phyloP scores from a whole-genome alignment of 2,888 invertebrate genomes.

The Ochlodes sylvanus region DNA sequence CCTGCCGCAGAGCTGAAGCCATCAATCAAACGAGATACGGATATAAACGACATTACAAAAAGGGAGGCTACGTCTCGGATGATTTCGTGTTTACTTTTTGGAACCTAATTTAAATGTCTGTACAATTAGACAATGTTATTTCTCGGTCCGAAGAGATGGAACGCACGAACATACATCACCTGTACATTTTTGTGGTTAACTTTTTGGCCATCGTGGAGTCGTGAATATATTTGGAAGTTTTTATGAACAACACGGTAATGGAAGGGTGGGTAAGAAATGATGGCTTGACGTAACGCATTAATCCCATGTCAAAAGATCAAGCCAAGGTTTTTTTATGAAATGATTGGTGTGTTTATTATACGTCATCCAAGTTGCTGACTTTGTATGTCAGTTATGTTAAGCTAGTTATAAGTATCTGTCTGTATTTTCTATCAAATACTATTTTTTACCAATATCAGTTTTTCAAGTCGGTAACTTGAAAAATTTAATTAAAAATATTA shows the following conservation, averaged over 20 bases:
- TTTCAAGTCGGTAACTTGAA: no score
- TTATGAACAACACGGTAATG: conserved; percentile 35
- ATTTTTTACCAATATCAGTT: no score
- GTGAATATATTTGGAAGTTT: conserved; percentile 26
- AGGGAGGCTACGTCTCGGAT: conserved; percentile 44
- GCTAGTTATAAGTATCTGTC: no score
- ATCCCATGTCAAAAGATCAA: conserved; percentile 43
- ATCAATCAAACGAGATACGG: conserved; percentile 75
- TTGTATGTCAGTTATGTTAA: no score
- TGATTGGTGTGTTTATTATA: conserved; percentile 12
- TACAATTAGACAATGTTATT: conserved; percentile 35
- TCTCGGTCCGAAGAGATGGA: conserved; percentile 3
- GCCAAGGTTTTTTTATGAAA: conserved; percentile 12
- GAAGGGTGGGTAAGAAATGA: conserved; percentile 50
- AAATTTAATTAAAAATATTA: no score
- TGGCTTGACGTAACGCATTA: conserved; percentile 51
- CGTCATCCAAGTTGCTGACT: no score
- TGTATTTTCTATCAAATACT: no score
- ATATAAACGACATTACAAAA: conserved; percentile 55
- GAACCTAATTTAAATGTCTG: conserved; percentile 37
- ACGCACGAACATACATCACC: conserved; percentile 28
- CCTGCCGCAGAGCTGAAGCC: conserved; percentile 56
- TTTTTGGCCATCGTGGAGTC: conserved; percentile 18
- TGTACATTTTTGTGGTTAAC: conserved; percentile 25
- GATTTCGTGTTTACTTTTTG: conserved; percentile 44